phyloP scores from a whole-genome alignment of 2,888 invertebrate genomes.

The Cryptosula pallasiana region DNA sequence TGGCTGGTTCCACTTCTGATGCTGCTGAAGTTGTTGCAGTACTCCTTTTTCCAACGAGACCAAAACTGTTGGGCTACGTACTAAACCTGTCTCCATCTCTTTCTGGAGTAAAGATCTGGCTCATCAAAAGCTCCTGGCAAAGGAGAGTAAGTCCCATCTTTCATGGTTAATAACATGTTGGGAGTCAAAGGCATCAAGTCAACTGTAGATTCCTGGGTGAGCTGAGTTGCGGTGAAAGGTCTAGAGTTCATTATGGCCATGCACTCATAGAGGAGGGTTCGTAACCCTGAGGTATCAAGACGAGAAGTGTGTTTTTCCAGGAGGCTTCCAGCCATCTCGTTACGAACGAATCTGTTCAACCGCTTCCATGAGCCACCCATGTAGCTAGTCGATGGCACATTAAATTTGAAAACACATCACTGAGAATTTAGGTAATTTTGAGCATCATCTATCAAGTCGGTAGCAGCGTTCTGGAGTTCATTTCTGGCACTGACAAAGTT shows the following conservation, averaged over 20 bases:
- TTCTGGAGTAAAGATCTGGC: background rate
- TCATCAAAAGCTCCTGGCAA: background rate
- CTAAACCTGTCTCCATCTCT: background rate
- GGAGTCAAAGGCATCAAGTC: background rate
- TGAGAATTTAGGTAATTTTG: no score
- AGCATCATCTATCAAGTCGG: no score
- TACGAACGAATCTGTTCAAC: background rate
- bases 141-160: background rate
- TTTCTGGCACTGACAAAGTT: no score
- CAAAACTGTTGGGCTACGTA: background rate
- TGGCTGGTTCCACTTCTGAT: background rate
- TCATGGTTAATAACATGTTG: background rate
- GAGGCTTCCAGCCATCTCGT: background rate
- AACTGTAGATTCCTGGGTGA: no score
- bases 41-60: background rate
- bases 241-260: background rate
- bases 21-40: background rate
- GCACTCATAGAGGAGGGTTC: background rate
- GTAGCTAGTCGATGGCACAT: background rate
- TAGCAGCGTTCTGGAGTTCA: no score
- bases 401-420: background rate
- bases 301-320: background rate
- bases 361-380: background rate
- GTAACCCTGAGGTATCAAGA: background rate
- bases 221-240: background rate